A percentile compares a stretch with the other conserved stretches of the same genome.
Conservation (phyloP, 2,888 invertebrate species). For the Trachelus stipa region DNA sequence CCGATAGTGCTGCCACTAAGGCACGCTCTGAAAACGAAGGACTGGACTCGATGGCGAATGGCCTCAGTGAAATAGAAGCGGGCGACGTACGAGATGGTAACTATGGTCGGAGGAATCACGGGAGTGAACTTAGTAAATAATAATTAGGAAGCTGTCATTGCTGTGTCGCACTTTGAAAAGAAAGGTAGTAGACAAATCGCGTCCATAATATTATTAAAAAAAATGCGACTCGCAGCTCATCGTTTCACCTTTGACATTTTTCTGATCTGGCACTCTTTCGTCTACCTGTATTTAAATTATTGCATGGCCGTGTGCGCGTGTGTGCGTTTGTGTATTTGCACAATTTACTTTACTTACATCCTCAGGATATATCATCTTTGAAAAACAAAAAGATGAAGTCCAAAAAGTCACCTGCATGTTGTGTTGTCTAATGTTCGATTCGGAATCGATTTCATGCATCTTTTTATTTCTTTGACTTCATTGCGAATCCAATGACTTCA, state of each 20-base stretch:
- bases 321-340: constrained; percentile 7
- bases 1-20: constrained; percentile 69
- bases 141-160: constrained; percentile 6
- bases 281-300: not conserved
- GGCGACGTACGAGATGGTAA: constrained; percentile 92
- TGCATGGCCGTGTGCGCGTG: constrained; percentile 1
- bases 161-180: not conserved
- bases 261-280: constrained; percentile 3
- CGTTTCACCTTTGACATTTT: not conserved
- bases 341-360: not conserved
- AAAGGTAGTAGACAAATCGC: not conserved
- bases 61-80: constrained; percentile 92
- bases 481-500: not conserved
- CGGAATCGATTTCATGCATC: not conserved
- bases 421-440: not conserved
- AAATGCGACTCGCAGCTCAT: not conserved
- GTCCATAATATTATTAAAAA: not conserved
- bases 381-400: not conserved
- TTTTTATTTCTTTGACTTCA: not conserved
- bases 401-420: not conserved
- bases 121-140: constrained; percentile 16
- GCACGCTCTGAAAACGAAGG: constrained; percentile 94
- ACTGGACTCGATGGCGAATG: constrained; percentile 85
- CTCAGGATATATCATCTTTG: not conserved
- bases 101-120: constrained; percentile 41